Conservation (phyloP, 2,888 invertebrate genomes). For the Eristalis tenax region DNA sequence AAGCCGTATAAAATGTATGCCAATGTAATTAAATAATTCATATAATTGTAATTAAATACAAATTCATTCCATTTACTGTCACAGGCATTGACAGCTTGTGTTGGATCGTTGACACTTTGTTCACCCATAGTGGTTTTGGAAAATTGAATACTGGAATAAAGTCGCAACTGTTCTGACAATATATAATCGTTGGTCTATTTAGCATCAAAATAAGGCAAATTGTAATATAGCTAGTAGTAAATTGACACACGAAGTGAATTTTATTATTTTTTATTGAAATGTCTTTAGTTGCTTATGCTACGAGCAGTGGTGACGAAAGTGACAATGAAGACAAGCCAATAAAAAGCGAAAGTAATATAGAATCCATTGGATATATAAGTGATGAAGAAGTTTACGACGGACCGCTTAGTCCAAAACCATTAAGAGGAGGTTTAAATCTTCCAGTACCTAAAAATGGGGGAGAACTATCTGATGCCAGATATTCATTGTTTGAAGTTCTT, state of each 20-base stretch:
- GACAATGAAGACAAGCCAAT: constrained; percentile 75
- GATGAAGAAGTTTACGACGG: constrained; percentile 77
- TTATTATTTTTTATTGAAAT: constrained; percentile 76
- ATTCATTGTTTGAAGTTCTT: constrained; percentile 76
- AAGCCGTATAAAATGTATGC: too few species aligned
- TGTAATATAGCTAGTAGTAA: background rate
- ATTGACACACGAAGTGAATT: background rate
- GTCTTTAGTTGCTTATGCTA: constrained; percentile 86
- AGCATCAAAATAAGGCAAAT: background rate
- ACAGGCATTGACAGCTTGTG: too few species aligned
- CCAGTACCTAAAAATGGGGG: constrained; percentile 76
- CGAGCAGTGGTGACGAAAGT: constrained; percentile 81
- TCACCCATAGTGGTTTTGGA: background rate
- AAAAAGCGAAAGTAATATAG: background rate
- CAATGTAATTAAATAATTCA: too few species aligned
- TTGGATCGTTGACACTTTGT: too few species aligned
- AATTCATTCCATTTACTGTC: too few species aligned
- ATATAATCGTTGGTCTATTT: background rate
- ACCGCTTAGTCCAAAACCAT: constrained; percentile 66
- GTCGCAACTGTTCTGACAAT: background rate
- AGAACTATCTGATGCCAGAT: constrained; percentile 60
- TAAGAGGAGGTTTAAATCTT: constrained; percentile 67
- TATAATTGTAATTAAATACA: background rate
- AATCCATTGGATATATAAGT: constrained; percentile 77
- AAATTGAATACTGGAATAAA: background rate